Conservation (phyloP, 1,140 invertebrate genomes). For the Spodoptera litura region DNA sequence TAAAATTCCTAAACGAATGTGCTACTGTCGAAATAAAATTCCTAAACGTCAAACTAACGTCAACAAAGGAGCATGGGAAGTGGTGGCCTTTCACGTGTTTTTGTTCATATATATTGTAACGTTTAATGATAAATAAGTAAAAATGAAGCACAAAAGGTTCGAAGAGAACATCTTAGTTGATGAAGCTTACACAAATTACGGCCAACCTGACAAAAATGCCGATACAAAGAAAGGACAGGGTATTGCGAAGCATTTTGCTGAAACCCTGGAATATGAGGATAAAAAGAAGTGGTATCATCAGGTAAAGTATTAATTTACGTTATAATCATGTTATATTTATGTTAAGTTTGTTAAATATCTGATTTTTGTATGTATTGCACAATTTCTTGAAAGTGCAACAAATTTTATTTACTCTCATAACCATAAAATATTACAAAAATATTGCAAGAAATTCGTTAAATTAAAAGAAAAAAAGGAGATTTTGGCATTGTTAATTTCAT, state of each 20-base stretch:
- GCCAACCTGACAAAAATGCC: constrained; percentile 75
- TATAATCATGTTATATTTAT: neutral
- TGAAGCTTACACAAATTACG: constrained; percentile 80
- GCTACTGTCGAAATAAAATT: neutral
- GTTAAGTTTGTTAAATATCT: neutral
- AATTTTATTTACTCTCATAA: neutral
- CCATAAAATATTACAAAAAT: constrained; percentile 7
- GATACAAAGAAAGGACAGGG: constrained; percentile 80
- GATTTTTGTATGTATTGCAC: neutral
- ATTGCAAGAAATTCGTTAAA: too few relatives aligned
- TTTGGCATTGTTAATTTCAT: too few relatives aligned
- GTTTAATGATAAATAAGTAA: constrained; percentile 49
- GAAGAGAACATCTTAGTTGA: constrained; percentile 84
- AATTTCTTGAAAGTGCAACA: constrained; percentile 8
- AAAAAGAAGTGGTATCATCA: constrained; percentile 85
- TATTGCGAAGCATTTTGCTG: constrained; percentile 80
- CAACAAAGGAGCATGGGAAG: constrained; percentile 39
- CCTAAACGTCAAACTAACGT: neutral
- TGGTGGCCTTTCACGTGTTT: constrained; percentile 47
- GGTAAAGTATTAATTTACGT: constrained; percentile 55
- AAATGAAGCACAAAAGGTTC: constrained; percentile 85
- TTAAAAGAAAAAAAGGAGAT: too few relatives aligned
- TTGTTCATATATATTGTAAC: constrained; percentile 20
- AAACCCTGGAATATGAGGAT: constrained; percentile 80
- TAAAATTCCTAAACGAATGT: neutral